Percentiles rank a stretch among this genome's conserved stretches.
phyloP scores from a whole-genome alignment of 2,888 invertebrate species.

The Drosophila eohydei region DNA sequence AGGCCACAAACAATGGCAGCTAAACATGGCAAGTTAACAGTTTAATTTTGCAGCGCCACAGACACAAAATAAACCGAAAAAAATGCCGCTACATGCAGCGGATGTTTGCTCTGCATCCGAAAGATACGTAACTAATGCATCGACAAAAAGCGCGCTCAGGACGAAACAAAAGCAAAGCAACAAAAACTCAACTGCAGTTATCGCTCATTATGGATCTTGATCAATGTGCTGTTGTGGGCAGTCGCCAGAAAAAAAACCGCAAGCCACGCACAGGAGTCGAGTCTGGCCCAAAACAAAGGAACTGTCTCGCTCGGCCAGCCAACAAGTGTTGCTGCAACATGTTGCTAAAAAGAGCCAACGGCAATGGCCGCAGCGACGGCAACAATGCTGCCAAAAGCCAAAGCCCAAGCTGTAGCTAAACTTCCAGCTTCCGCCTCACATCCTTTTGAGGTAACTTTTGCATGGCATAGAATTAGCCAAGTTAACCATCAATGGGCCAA shows the following conservation, averaged over 20 bases:
- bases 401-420: constrained; percentile 1
- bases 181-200: constrained; percentile 66
- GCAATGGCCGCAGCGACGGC: constrained; percentile 42
- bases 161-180: constrained; percentile 68
- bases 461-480: constrained; percentile 56
- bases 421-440: constrained; percentile 69
- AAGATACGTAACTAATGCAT: constrained; percentile 61
- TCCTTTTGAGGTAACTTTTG: constrained; percentile 66
- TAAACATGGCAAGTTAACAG: constrained; percentile 82
- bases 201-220: constrained; percentile 80
- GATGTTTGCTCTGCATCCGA: constrained; percentile 66
- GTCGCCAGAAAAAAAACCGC: constrained; percentile 35
- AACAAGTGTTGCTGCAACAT: constrained; percentile 70
- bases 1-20: constrained; percentile 78
- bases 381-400: constrained; percentile 47
- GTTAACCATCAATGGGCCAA: constrained; percentile 27
- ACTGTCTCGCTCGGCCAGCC: constrained; percentile 27
- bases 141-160: constrained; percentile 68
- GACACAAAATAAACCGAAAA: constrained; percentile 47
- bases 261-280: constrained; percentile 41
- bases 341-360: constrained; percentile 52
- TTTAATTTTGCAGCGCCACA: constrained; percentile 70
- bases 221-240: constrained; percentile 58
- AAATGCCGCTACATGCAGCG: constrained; percentile 69
- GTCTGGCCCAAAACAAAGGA: constrained; percentile 54